Percentiles rank a stretch among this genome's conserved stretches.
phyloP scores from a whole-genome alignment of 2,888 invertebrate species.

The Esperia sulphurella region DNA sequence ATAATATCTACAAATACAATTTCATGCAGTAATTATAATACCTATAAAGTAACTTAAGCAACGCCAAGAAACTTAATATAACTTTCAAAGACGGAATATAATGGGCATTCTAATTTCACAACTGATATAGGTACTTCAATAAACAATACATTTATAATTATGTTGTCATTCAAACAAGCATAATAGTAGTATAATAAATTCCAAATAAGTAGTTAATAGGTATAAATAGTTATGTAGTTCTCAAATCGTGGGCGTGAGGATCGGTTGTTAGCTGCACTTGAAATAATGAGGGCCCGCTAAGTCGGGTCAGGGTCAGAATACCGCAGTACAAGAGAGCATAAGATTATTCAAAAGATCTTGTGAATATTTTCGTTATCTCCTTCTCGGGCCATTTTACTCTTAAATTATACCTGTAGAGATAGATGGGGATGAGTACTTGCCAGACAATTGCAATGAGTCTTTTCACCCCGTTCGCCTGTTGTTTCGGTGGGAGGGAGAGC shows the following conservation, averaged over 20 bases:
- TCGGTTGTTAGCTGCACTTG: slow-evolving; percentile 6
- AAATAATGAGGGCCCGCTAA: slow-evolving; percentile 6
- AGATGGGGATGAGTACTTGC: not conserved
- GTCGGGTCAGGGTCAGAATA: slow-evolving; percentile 5
- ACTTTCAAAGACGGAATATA: not conserved
- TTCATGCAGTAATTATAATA: not conserved
- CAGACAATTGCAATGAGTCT: not conserved
- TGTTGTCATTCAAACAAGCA: not conserved
- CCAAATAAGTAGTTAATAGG: not conserved
- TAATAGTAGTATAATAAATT: not conserved
- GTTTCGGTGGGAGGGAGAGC: not conserved
- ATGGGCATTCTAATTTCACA: not conserved
- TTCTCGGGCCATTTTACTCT: no score
- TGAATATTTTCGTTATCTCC: no score
- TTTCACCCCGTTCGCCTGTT: not conserved
- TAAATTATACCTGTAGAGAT: no score
- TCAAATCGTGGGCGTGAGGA: slow-evolving; percentile 2
- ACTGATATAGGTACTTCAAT: no score
- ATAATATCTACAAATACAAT: slow-evolving; percentile 5
- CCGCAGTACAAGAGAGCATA: not conserved
- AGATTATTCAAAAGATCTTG: not conserved
- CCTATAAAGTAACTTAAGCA: not conserved
- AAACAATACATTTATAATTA: not conserved
- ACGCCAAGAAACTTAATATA: not conserved
- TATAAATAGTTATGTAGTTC: not conserved